These are phyloP conservation scores for Drosophila quinaria DNA, from an alignment of 2,888 invertebrate genomes.

Conservation along the genomic window DNA sequence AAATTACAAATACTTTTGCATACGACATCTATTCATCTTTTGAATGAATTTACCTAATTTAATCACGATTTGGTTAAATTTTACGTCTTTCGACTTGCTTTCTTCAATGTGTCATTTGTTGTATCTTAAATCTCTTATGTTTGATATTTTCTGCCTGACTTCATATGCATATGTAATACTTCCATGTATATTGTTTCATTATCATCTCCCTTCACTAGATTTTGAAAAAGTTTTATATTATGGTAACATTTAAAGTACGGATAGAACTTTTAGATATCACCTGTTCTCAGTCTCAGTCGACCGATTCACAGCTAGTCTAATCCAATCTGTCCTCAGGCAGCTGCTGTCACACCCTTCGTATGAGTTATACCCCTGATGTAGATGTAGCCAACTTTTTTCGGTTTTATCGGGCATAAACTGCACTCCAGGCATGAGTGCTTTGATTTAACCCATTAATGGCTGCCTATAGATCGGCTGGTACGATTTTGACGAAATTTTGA, in stretches of 20 bases:
- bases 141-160: constrained; percentile 4
- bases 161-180: not conserved
- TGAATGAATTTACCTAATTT: no score
- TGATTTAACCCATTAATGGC: no score
- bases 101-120: not conserved
- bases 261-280: constrained; percentile 34
- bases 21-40: no score
- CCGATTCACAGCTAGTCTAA: constrained; percentile 7
- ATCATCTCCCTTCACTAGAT: constrained; percentile 29
- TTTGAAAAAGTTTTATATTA: constrained; percentile 38
- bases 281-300: constrained; percentile 10
- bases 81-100: not conserved
- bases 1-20: no score
- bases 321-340: constrained; percentile 32
- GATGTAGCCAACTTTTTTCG: constrained; percentile 52
- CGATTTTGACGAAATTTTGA: no score
- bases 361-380: constrained; percentile 57
- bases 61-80: no score
- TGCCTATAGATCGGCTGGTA: no score
- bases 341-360: constrained; percentile 67
- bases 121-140: not conserved
- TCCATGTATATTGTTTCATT: constrained; percentile 48
- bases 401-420: constrained; percentile 67
- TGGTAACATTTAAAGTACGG: constrained; percentile 30
- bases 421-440: constrained; percentile 62